Base-by-base conservation (phyloP, 2,113 vertebrate species). In the Todiramphus saurophagus region DNA sequence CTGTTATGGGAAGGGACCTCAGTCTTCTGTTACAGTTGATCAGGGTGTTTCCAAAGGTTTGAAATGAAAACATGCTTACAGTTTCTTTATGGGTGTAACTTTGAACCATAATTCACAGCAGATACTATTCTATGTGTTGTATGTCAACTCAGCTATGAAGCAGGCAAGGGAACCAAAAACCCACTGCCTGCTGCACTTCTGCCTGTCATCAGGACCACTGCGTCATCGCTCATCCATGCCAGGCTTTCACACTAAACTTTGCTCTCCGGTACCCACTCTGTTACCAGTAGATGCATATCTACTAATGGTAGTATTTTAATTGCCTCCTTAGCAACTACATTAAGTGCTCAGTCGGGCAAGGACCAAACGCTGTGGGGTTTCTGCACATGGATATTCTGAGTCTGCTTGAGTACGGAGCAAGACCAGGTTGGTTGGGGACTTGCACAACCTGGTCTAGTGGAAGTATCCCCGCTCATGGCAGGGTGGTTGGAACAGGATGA, bases 141-240 rank as follows among this genome's bases (percentile, higher is more conserved):
- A 9, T 83, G 58, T 16, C 35, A 35, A 9, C 30, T 4, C 44
- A 77, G 31, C 17, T 3, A 10, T 23, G 31, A 31, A 58, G 15
- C 80, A 53, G 43, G 11, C 15, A 73, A 19, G 31, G 16, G 19
- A 53, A 35, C 55, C 1, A 0, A 39, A 46, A 17, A 1, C 7
- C 12, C 2, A 3, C 37, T 60, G 21, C 46, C 17, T 10, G 19
- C 37, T 43, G 53, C 4, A 10, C 60, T 41, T 25, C 51, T 50
- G 39, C 18, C 60, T 3, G 0, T 1, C n/a, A 55, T 4, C 53
- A 82, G 50, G 37, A 73, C 27, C 17, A 7, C 46, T 25, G 81
- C 21, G 4, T 25, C 72, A n/a, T 68, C 41, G 16, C 10, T 48
- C 10, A 17, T 30, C 30, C 0, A 0, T 20, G 13, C 19, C 0